A percentile compares a stretch with the other conserved stretches of the same genome.
Conservation (phyloP, 2,113 vertebrate genomes). For the Odontophorus gujanensis region DNA sequence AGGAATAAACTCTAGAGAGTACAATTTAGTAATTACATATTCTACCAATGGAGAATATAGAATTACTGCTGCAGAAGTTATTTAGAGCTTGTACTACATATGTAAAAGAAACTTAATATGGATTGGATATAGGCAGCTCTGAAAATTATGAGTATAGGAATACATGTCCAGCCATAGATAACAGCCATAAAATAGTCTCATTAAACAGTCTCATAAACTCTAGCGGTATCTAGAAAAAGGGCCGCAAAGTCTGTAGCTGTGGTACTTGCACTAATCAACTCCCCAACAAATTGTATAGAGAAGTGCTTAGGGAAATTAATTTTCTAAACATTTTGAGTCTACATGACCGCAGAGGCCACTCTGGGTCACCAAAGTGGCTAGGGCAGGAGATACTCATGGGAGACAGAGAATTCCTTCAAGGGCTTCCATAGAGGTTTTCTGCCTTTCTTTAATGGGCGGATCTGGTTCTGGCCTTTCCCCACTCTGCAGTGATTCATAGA, state of each 20-base stretch:
- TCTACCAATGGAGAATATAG: not conserved
- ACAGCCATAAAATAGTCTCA: not conserved
- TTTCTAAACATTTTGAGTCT: not conserved
- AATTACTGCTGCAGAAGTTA: not conserved
- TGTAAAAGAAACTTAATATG: not conserved
- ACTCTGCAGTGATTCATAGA: not conserved
- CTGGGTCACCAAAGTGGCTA: not conserved
- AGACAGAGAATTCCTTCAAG: not conserved
- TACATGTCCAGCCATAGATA: not conserved
- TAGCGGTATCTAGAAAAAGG: too few relatives aligned
- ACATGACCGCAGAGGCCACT: not conserved
- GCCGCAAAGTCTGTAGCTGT: not conserved
- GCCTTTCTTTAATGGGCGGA: not conserved
- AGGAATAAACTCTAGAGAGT: not conserved
- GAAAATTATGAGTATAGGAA: not conserved
- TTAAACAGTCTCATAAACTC: not conserved
- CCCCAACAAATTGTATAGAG: not conserved
- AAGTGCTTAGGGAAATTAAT: not conserved
- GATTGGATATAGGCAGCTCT: not conserved
- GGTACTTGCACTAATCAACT: not conserved
- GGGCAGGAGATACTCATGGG: too few relatives aligned
- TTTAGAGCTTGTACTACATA: not conserved
- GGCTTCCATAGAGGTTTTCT: not conserved
- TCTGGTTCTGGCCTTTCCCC: not conserved
- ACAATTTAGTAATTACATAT: not conserved